These are phyloP conservation scores for Phyllopteryx taeniolatus DNA, from an alignment of 2,113 vertebrate genomes.

Conservation along the genomic window DNA sequence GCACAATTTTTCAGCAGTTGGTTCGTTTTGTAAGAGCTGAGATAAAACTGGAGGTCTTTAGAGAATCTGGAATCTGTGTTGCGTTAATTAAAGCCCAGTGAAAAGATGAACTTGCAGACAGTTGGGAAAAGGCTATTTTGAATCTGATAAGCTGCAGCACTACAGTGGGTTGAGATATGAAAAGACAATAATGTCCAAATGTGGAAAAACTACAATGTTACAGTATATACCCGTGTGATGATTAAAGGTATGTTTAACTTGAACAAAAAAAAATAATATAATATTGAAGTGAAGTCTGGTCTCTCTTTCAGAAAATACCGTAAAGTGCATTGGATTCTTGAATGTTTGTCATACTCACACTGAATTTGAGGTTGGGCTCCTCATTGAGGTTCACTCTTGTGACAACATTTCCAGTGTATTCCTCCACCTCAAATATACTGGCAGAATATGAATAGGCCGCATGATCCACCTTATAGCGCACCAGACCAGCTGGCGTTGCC, in stretches of 20 bases:
- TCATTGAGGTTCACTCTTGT: constrained; percentile 96
- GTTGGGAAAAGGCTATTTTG: constrained; percentile 30
- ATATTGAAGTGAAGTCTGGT: no score
- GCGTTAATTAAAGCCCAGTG: constrained; percentile 60
- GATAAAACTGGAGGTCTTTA: constrained; percentile 50
- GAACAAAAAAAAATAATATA: no score
- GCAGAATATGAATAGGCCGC: constrained; percentile 83
- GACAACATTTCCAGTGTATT: constrained; percentile 82
- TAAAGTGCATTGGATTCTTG: no score
- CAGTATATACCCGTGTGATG: no score
- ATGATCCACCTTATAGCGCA: constrained; percentile 85
- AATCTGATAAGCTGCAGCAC: constrained; percentile 25
- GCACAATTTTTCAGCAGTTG: constrained; percentile 13
- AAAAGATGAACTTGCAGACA: constrained; percentile 50
- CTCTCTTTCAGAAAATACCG: no score
- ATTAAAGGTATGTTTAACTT: no score
- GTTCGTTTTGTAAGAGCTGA: constrained; percentile 34
- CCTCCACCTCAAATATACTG: constrained; percentile 90
- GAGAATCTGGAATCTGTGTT: constrained; percentile 53
- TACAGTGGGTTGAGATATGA: neutral
- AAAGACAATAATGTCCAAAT: no score
- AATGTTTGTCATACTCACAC: constrained; percentile 68
- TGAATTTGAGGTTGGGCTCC: constrained; percentile 89
- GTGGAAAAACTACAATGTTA: no score
- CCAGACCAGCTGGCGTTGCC: constrained; percentile 84